Evolutionary conservation across 2,797 vertebrate species (phyloP).

Genomic region (Rhincodon typus): DNA sequence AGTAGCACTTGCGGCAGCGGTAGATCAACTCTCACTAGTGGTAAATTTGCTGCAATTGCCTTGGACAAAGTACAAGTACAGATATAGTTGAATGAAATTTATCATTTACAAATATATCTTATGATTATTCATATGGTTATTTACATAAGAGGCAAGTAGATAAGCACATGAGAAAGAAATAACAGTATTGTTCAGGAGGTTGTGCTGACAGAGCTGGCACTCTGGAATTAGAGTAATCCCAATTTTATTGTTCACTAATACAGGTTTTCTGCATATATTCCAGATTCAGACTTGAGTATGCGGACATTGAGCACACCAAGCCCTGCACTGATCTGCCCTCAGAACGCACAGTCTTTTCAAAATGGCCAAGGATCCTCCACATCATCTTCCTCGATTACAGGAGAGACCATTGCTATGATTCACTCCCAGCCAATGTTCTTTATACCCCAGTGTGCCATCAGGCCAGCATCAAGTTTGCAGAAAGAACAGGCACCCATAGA

Average conservation of each 20-base stretch:
- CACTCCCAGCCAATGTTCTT: conserved; percentile 67
- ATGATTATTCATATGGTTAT: not conserved
- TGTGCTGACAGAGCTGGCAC: not conserved
- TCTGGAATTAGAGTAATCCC: not conserved
- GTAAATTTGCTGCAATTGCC: not conserved
- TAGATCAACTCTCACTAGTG: not conserved
- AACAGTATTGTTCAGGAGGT: not conserved
- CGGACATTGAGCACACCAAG: conserved; percentile 90
- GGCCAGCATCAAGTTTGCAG: conserved; percentile 64
- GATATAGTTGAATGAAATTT: not conserved
- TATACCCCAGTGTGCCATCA: conserved; percentile 69
- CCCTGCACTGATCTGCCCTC: conserved; percentile 81
- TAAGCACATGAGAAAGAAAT: not conserved
- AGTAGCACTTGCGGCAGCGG: not conserved
- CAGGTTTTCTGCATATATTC: conserved; percentile 45
- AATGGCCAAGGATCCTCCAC: conserved; percentile 80
- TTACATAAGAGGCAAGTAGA: not conserved
- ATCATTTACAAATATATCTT: not conserved
- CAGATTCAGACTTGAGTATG: conserved; percentile 88
- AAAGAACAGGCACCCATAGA: conserved; percentile 75
- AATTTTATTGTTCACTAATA: not conserved
- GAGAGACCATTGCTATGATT: conserved; percentile 88
- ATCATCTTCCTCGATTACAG: conserved; percentile 74
- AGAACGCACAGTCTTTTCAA: conserved; percentile 67
- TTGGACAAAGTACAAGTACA: not conserved